A percentile compares a stretch with the other conserved stretches of the same genome.
phyloP scores from a whole-genome alignment of 2,113 vertebrate genomes.

The Ancistrus triradiatus region DNA sequence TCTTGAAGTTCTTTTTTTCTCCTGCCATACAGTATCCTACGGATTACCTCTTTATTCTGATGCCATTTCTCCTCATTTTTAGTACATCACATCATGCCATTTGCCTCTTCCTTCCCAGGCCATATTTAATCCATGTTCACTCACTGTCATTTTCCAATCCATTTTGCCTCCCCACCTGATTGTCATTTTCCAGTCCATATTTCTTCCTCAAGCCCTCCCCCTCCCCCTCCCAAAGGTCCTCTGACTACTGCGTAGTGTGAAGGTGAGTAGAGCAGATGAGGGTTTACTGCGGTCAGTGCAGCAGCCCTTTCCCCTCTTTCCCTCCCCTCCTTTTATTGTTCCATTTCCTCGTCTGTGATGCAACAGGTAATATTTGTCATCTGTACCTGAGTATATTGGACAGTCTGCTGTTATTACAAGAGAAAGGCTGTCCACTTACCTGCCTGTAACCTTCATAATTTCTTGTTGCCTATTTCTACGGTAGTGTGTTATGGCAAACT shows the following conservation, averaged over 20 bases:
- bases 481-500: no score
- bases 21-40: background rate
- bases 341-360: background rate
- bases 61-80: slow-evolving; percentile 24
- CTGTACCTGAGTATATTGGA: background rate
- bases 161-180: slow-evolving; percentile 15
- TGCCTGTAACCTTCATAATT: background rate
- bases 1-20: background rate
- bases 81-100: slow-evolving; percentile 25
- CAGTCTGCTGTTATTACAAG: no score
- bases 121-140: slow-evolving; percentile 21
- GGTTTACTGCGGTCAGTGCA: slow-evolving; percentile 34
- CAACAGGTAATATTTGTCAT: slow-evolving; percentile 30
- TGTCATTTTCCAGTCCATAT: slow-evolving; percentile 40
- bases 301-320: background rate
- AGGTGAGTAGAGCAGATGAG: slow-evolving; percentile 47
- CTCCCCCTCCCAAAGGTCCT: background rate
- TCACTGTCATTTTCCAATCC: slow-evolving; percentile 34
- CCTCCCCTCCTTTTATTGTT: background rate
- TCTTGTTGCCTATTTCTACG: background rate
- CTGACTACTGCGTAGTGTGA: slow-evolving; percentile 38
- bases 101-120: slow-evolving; percentile 17
- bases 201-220: background rate
- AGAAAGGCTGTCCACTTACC: background rate
- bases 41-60: slow-evolving; percentile 12